Percentiles rank a stretch among this genome's conserved stretches.
Evolutionary conservation across 1,140 invertebrate species (phyloP).

Genomic region (Aphidius ervi): DNA sequence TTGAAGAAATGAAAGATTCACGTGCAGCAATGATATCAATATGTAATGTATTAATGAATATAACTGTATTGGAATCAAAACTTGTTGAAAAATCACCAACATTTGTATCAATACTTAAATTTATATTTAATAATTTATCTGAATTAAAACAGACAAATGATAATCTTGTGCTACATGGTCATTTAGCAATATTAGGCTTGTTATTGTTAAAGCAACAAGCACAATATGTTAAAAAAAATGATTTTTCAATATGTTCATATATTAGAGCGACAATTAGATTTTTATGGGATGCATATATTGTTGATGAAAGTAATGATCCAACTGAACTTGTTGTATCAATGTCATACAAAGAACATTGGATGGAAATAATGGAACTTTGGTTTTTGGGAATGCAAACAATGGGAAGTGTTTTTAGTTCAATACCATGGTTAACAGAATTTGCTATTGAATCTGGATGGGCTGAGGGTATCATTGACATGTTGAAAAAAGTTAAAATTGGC

Average conservation of each 20-base stretch:
- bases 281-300: slow-evolving; percentile 86
- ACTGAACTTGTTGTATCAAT: slow-evolving; percentile 76
- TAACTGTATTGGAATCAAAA: slow-evolving; percentile 81
- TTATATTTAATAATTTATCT: slow-evolving; percentile 81
- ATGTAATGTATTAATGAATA: slow-evolving; percentile 89
- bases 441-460: slow-evolving; percentile 89
- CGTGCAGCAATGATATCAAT: slow-evolving; percentile 78
- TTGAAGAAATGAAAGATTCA: slow-evolving; percentile 79
- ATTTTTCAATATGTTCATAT: slow-evolving; percentile 82
- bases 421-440: slow-evolving; percentile 88
- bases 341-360: slow-evolving; percentile 82
- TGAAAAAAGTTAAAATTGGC: slow-evolving; percentile 77
- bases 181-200: slow-evolving; percentile 77
- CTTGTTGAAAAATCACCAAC: slow-evolving; percentile 70
- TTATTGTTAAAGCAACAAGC: slow-evolving; percentile 79
- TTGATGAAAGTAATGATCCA: slow-evolving; percentile 81
- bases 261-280: slow-evolving; percentile 84
- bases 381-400: slow-evolving; percentile 91
- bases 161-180: slow-evolving; percentile 79
- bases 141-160: slow-evolving; percentile 78
- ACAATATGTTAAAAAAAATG: slow-evolving; percentile 76
- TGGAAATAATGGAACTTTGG: slow-evolving; percentile 86
- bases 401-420: slow-evolving; percentile 69
- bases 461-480: slow-evolving; percentile 75
- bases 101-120: slow-evolving; percentile 78